A percentile compares a stretch with the other conserved stretches of the same genome.
Conservation (phyloP, 2,888 invertebrate genomes). For the Tetragonisca angustula region DNA sequence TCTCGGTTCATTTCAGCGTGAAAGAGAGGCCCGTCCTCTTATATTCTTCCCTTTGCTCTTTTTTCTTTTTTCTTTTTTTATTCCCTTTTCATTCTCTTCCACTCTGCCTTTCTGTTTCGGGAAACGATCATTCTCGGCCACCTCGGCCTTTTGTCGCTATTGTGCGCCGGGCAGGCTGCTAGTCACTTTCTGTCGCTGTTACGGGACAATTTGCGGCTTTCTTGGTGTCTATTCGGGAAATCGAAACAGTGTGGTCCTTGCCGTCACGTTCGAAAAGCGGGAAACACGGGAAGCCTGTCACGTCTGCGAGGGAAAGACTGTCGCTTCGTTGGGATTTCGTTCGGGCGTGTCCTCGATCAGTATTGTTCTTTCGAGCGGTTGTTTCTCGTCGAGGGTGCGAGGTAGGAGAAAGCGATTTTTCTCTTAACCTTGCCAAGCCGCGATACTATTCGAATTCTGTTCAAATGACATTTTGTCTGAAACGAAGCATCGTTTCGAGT, state of each 20-base stretch:
- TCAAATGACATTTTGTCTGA: background rate
- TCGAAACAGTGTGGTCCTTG: slow-evolving; percentile 52
- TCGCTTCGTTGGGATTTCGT: background rate
- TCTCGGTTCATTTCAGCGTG: slow-evolving; percentile 57
- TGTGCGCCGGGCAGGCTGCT: slow-evolving; percentile 48
- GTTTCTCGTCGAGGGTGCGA: background rate
- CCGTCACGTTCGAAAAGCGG: slow-evolving; percentile 5
- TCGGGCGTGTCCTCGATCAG: background rate
- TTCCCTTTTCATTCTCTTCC: slow-evolving; percentile 5
- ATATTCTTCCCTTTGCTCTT: slow-evolving; percentile 7
- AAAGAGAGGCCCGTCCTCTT: slow-evolving; percentile 61
- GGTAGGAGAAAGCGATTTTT: too few species aligned
- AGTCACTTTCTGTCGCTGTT: slow-evolving; percentile 71
- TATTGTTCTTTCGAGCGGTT: background rate
- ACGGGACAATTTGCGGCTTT: slow-evolving; percentile 72
- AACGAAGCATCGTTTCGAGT: too few species aligned
- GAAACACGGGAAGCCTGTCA: slow-evolving; percentile 20
- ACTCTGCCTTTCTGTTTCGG: slow-evolving; percentile 48
- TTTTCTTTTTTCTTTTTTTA: too few species aligned
- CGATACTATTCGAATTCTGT: background rate
- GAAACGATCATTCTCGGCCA: slow-evolving; percentile 73
- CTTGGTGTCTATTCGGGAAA: slow-evolving; percentile 2
- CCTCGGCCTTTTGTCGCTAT: slow-evolving; percentile 70
- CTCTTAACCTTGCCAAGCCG: background rate
- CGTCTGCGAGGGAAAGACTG: background rate